Evolutionary conservation across 2,888 invertebrate genomes (phyloP).

Genomic region (Drosophila hamatofila): DNA sequence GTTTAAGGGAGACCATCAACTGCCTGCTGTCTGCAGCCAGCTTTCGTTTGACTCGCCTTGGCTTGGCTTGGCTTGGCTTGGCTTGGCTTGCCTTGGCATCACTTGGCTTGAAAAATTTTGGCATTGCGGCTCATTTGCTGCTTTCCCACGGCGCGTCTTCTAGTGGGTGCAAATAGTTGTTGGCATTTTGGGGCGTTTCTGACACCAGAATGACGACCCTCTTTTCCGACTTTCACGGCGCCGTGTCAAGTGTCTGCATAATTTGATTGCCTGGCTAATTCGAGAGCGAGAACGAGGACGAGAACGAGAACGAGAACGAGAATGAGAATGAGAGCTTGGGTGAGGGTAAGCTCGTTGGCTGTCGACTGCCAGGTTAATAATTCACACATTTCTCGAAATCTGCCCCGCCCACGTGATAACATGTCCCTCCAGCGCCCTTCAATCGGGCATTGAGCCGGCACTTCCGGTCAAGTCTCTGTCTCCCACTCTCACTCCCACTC

Average conservation of each 20-base stretch:
- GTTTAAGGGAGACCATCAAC: slow-evolving; percentile 12
- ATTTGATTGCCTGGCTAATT: slow-evolving; percentile 67
- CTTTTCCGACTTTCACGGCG: slow-evolving; percentile 5
- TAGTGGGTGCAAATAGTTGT: slow-evolving; percentile 66
- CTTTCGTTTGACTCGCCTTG: slow-evolving; percentile 4
- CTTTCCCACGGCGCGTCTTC: slow-evolving; percentile 47
- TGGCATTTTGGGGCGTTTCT: slow-evolving; percentile 23
- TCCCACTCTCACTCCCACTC: not conserved
- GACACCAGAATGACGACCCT: slow-evolving; percentile 2
- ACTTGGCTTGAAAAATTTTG: slow-evolving; percentile 42
- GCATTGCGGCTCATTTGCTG: slow-evolving; percentile 62
- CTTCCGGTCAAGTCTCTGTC: slow-evolving; percentile 44
- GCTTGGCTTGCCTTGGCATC: slow-evolving; percentile 25
- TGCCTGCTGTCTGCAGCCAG: not conserved
- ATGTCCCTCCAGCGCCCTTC: slow-evolving; percentile 11
- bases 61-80: not conserved
- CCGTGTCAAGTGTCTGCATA: slow-evolving; percentile 65
- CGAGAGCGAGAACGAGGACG: slow-evolving; percentile 9
- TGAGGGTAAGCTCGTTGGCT: not conserved
- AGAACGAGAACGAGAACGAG: not conserved
- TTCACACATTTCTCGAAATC: slow-evolving; percentile 54
- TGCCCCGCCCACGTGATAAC: slow-evolving; percentile 48
- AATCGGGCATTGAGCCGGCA: slow-evolving; percentile 28
- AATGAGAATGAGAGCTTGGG: not conserved
- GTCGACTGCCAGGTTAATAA: slow-evolving; percentile 52